Evolutionary conservation across 1,140 invertebrate species (phyloP), one percentile per base, ranked within the genome.

Genomic region (Drosophila ercepeae): DNA sequence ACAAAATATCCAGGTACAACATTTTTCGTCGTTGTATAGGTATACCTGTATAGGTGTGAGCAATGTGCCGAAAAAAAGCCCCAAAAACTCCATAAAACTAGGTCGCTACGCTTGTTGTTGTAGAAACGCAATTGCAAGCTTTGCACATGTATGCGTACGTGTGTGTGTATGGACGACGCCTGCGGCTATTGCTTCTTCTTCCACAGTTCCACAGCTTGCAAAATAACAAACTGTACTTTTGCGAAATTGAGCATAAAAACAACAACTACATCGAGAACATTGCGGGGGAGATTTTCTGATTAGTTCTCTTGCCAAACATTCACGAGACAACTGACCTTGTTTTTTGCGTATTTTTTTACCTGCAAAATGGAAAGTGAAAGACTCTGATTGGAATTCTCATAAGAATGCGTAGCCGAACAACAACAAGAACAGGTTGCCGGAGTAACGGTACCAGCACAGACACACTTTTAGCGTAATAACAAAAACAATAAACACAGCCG

Each of bases 321-420:
- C 19, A 16, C 27, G 13, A 54, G 34, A 32, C 50, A 9, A 4
- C 34, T 54, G 52, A 44, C 52, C 52, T 64, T 64, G 51, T 70
- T 57, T 48, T 34, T 50, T 25, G 25, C 29, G 4, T 5, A 9
- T 16, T 34, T 68, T 11, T 9, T 14, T 29, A 8, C 36, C 39
- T 52, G 32, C 50, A 29, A 41, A 27, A 67, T 73, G 14, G 81
- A 86, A 86, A 86, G 81, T 86, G 81, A 86, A 86, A 86, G 82
- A 86, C 68, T 86, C 76, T 81, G 71, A 88, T 86, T 88, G 81
- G 82, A 88, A 86, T 84, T 84, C 81, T 86, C 52, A 81, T 86
- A 81, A 86, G 81, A 86, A 86, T 88, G 76, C 41, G 58, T n/a
- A n/a, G n/a, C n/a, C n/a, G n/a, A n/a, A n/a, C n/a, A n/a, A n/a